Conservation (phyloP, 2,113 vertebrate genomes). For the Mormyrus iriodes region DNA sequence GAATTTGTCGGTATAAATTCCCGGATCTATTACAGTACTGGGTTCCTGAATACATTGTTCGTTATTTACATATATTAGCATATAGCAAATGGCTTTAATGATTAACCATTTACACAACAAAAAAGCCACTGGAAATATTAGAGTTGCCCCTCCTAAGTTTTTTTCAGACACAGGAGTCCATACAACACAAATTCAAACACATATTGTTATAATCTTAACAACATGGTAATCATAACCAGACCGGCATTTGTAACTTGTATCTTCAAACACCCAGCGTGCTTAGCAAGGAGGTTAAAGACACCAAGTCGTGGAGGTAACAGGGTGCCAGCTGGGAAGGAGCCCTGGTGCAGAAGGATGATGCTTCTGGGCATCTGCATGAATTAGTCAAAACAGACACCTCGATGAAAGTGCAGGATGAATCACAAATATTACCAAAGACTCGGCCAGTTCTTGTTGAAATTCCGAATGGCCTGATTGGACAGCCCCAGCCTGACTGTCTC, state of each 20-base stretch:
- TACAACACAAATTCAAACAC: not conserved
- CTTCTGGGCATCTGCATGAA: not conserved
- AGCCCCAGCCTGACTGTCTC: not conserved
- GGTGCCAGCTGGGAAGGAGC: not conserved
- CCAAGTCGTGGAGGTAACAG: not conserved
- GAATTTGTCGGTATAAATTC: not conserved
- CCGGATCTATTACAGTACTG: not conserved
- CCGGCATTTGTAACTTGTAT: not conserved
- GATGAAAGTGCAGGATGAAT: not conserved
- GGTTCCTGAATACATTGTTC: not conserved
- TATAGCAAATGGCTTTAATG: not conserved
- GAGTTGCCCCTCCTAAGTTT: not conserved
- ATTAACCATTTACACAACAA: not conserved
- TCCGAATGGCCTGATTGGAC: not conserved
- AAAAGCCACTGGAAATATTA: not conserved
- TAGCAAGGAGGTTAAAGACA: not conserved
- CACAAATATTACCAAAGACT: not conserved
- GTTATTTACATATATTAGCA: not conserved
- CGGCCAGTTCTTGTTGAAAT: not conserved
- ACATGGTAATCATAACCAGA: not conserved
- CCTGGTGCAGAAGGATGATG: not conserved
- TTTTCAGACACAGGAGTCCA: not conserved
- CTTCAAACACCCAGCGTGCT: not conserved
- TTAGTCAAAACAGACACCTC: not conserved
- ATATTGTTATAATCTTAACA: not conserved